Base-by-base conservation (phyloP, 2,888 invertebrate species). In the Spisula solida region DNA sequence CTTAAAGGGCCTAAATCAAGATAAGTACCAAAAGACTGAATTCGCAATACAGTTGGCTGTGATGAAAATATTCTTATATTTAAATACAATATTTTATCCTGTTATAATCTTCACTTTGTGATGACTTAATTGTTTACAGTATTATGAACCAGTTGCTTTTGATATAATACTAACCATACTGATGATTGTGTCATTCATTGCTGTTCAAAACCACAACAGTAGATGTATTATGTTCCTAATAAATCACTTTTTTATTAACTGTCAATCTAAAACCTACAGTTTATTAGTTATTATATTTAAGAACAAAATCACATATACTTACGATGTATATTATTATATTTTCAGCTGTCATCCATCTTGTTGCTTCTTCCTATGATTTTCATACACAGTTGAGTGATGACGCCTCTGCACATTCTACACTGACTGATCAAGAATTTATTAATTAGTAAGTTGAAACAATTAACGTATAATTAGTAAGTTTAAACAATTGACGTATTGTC, bases 361-460 rank as follows among this genome's bases (percentile, higher is more conserved):
- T 66, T 66, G 25, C 60, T 5, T 66, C 60, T 60, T 60, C 60
- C 25, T 1, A 5, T 66, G 60, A 66, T 66, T 66, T 10, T 66
- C 25, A 25, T 66, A 66, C 60, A 66, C n/a, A 25, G 25, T 25
- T 66, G 60, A 66, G 60, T 66, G 25, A 66, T 66, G 60, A 66
- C 60, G 60, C 25, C 60, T 66, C 60, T 66, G 60, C 60, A 66
- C 25, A 25, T 25, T 66, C 60, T 66, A 66, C 60, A 25, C 60
- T 66, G 60, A 66, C 60, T n/a, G 10, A n/a, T 25, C n/a, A 20
- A 66, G n/a, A n/a, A 20, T 66, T 12, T 66, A 66, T 66, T 66
- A 66, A n/a, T 66, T 66, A 25, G 60, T 66, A 66, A 66, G 60
- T 66, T 10, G 25, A 66, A 66, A 66, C 60, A 66, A 66, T 25